Base-by-base conservation (phyloP, 1,140 invertebrate species). In the Drosophila gunungcola region DNA sequence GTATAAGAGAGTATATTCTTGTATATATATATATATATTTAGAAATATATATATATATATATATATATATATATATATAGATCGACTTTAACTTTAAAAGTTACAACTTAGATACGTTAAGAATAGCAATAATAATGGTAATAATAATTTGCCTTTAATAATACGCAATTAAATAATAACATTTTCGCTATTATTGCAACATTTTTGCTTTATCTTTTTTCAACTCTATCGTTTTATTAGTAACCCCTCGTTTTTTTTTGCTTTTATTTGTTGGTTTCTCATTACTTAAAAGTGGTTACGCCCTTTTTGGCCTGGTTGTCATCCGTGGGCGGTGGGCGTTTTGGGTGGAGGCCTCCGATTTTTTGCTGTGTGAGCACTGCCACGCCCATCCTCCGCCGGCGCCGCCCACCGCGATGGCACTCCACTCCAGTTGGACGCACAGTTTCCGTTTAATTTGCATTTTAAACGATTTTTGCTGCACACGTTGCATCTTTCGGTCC, bases 401-500 rank as follows among this genome's bases (percentile, higher is more conserved):
- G 38, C 39, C 32, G 25, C 51, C 42, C 45, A 25, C 21, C 43
- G 21, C 60, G 52, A 67, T 62, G 57, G 62, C 46, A 65, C 61
- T 78, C 65, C 73, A 69, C 77, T 84, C 62, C 64, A 68, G 60
- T 68, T 68, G 61, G 80, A 80, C 73, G 73, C 64, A 77, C 63
- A 68, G 64, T 65, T 67, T 73, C 61, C 78, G 73, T 86, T 85
- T 82, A 86, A 90, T 90, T 90, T 90, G 86, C 86, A 90, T 85
- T 81, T 90, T 90, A 90, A 90, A 90, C 86, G 86, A 90, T 86
- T 86, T 90, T 90, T 90, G 81, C 81, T 86, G 86, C 81, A 90
- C 70, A 86, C 86, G 85, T 79, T 90, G 81, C 86, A 90, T 76
- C 57, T 86, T 82, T 90, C 29, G 68, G 62, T 51, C 42, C 46